Base-by-base conservation (phyloP, 2,113 vertebrate genomes). In the Burhinus oedicnemus region DNA sequence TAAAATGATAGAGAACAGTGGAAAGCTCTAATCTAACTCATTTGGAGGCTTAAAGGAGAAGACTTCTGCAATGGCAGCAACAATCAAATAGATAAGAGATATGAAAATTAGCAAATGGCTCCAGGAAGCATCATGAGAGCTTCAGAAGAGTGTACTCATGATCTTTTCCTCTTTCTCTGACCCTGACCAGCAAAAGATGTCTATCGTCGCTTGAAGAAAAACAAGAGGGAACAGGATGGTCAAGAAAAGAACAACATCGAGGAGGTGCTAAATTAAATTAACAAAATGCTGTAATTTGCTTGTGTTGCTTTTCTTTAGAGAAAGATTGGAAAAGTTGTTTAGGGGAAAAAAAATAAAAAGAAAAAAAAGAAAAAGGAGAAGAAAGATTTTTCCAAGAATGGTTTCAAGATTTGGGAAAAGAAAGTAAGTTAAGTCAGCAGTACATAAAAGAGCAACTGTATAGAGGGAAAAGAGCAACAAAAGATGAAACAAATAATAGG, bases 401-500 rank as follows among this genome's bases (percentile, higher is more conserved):
- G 30, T 51, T 71, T 83, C 36, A 71, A 55, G 36, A 64, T 61
- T 51, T 3, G 2, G 30, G 47, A n/a, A 76, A 74, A 70, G n/a
- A 36, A 81, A 89, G 11, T 42, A 71, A 44, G 18, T 89, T 42
- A 49, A 87, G 34, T 61, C 58, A 85, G 34, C 61, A 87, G 44
- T 44, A 58, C 49, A 49, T 11, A 61, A 34, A 88, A 79, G 8
- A 85, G 10, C 15, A 70, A n/a, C 17, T 62, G 4, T 71, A 23
- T 16, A 40, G 20, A 47, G n/a, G 38, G 17, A 15, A 77, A 81
- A 78, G 23, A 75, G 9, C 36, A 95, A 64, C 29, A 91, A 84
- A 91, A 87, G 72, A 82, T 82, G 69, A 94, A 96, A 89, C 15
- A 91, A 90, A 64, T 87, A 92, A 60, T 92, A 49, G 64, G 55